These are phyloP conservation scores for Cheilinus undulatus DNA, from an alignment of 2,113 vertebrate species.

Conservation along the genomic window DNA sequence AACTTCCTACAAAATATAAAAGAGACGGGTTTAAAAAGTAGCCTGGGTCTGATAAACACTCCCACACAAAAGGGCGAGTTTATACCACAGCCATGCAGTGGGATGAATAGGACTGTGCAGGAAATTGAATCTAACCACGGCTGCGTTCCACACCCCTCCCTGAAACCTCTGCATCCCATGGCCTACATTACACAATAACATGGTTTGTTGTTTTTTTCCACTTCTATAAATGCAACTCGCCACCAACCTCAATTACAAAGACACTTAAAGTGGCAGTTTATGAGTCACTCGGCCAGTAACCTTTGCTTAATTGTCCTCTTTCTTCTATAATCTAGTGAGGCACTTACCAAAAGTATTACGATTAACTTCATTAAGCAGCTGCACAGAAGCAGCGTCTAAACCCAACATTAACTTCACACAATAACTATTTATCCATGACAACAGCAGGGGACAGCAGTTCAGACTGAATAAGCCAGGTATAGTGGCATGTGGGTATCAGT, in stretches of 20 bases:
- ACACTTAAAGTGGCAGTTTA: constrained; percentile 48
- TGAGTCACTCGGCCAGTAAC: constrained; percentile 36
- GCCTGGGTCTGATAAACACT: constrained; percentile 35
- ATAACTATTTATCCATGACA: constrained; percentile 9
- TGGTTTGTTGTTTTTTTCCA: constrained; percentile 31
- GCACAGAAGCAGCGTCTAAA: constrained; percentile 12
- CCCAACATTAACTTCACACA: constrained; percentile 4
- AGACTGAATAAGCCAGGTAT: not conserved
- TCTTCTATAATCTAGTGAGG: not conserved
- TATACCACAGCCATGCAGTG: constrained; percentile 62
- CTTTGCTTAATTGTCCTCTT: not conserved
- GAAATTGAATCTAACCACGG: constrained; percentile 65
- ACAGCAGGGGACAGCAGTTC: not conserved
- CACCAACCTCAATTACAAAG: constrained; percentile 39
- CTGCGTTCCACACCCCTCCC: constrained; percentile 52
- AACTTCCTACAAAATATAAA: constrained; percentile 26
- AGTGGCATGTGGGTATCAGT: not conserved
- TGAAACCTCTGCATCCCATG: constrained; percentile 52
- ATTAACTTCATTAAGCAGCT: not conserved
- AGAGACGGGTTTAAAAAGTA: constrained; percentile 1
- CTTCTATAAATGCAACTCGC: constrained; percentile 9
- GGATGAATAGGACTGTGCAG: constrained; percentile 64
- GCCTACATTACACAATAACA: constrained; percentile 62
- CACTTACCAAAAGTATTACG: constrained; percentile 1
- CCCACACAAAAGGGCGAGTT: constrained; percentile 57